Evolutionary conservation across 92 coral and sea anemone genomes (phyloP).

Genomic region (Blastomussa wellsi): DNA sequence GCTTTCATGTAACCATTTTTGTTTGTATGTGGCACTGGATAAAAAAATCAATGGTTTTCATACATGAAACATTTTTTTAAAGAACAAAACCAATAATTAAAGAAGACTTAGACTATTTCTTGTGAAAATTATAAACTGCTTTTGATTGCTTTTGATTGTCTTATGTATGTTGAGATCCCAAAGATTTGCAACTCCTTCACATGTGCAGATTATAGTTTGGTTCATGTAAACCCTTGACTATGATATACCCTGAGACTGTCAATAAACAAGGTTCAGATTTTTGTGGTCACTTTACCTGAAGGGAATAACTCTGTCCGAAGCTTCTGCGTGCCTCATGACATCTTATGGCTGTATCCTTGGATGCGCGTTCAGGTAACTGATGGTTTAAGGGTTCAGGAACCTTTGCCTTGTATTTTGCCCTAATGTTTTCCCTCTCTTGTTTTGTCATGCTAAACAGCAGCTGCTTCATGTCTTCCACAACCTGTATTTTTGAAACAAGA

Average conservation of each 20-base stretch:
- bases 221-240: too few species aligned
- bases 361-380: slow-evolving; percentile 28
- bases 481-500: neutral
- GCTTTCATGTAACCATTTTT: too few species aligned
- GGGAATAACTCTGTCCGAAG: slow-evolving; percentile 40
- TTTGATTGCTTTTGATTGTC: too few species aligned
- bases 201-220: too few species aligned
- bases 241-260: neutral
- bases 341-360: slow-evolving; percentile 33
- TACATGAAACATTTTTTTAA: too few species aligned
- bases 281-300: slow-evolving; percentile 28
- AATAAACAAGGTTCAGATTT: neutral
- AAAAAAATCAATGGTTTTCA: too few species aligned
- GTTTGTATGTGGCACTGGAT: too few species aligned
- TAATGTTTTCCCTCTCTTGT: slow-evolving; percentile 20
- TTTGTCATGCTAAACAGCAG: slow-evolving; percentile 31
- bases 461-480: slow-evolving; percentile 29
- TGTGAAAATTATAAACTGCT: too few species aligned
- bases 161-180: too few species aligned
- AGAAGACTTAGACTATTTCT: too few species aligned
- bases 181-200: too few species aligned
- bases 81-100: too few species aligned
- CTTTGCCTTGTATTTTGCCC: slow-evolving; percentile 37
- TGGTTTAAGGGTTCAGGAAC: slow-evolving; percentile 45
- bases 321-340: slow-evolving; percentile 17